phyloP scores from a whole-genome alignment of 1,140 invertebrate species.

The Eciton burchellii region DNA sequence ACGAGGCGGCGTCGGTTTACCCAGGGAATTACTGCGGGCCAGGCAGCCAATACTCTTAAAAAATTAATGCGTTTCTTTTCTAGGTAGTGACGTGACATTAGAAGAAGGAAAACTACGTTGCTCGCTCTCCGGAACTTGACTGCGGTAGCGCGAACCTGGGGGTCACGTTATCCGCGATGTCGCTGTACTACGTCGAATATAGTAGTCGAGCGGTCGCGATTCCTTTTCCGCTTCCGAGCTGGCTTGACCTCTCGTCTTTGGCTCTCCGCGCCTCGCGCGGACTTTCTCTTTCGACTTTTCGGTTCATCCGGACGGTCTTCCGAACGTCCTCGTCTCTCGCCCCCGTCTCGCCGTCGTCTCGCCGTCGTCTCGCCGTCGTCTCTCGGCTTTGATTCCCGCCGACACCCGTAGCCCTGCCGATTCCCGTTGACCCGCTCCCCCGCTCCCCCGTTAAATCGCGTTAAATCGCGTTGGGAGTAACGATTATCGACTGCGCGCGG shows the following conservation, averaged over 20 bases:
- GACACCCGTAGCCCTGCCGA: constrained; percentile 76
- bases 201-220: background rate
- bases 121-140: constrained; percentile 48
- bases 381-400: constrained; percentile 80
- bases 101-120: constrained; percentile 67
- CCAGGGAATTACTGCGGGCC: constrained; percentile 70
- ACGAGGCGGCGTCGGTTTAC: constrained; percentile 63
- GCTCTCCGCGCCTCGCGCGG: constrained; percentile 8
- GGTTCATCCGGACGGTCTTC: constrained; percentile 44
- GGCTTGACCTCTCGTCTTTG: constrained; percentile 18
- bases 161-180: background rate
- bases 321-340: constrained; percentile 28
- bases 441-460: constrained; percentile 72
- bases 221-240: constrained; percentile 43
- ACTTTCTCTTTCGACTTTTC: constrained; percentile 42
- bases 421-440: constrained; percentile 78
- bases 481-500: constrained; percentile 66
- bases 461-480: constrained; percentile 75
- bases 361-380: constrained; percentile 71
- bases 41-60: constrained; percentile 75
- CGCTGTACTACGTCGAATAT: constrained; percentile 27
- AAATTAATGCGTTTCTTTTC: constrained; percentile 77
- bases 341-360: too few species aligned
- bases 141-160: constrained; percentile 11
- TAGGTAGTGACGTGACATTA: constrained; percentile 76